Evolutionary conservation across 2,113 vertebrate species (phyloP), one percentile per base, ranked within the genome.

Genomic region (Serinus canaria): DNA sequence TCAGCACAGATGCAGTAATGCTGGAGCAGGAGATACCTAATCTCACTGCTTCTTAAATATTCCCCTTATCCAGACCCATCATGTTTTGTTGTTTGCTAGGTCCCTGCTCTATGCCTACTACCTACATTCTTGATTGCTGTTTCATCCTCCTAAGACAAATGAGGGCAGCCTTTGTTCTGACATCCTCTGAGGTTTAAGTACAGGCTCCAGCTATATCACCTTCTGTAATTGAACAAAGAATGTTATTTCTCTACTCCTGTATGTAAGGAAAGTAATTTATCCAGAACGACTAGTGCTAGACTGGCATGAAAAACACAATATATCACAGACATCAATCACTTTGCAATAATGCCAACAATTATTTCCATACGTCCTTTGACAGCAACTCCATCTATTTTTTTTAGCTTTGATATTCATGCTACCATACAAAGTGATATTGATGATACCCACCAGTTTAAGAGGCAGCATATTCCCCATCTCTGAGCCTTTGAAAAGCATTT

Each of bases 381-480:
- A 62, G 20, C 2, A 1, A 15, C n/a, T 53, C 46, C 31, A 58
- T 66, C 24, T 66, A 4, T 13, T 73, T 35, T 46, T 60, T 66
- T 31, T 3, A 58, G 37, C 30, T 33, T 18, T 1, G 12, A 19
- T 27, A 19, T 14, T 46, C 49, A 35, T 17, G 13, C 27, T 59
- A 10, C 44, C 22, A 24, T 3, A 53, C 12, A 70, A 67, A 77
- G 10, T 6, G 1, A 6, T 46, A 60, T 1, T 16, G 44, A 78
- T 39, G 27, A 41, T 18, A 52, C 12, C 6, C 31, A 39, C 11
- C 15, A 33, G 24, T 47, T 35, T 39, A 63, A 73, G 35, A 22
- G 14, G 35, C 17, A 60, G n/a, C 4, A 10, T 15, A 41, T 35
- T 13, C 9, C 12, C 13, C 1, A 4, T 7, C n/a, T 46, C 2